phyloP scores from a whole-genome alignment of 2,888 invertebrate species.

The Omphaloscelis lunosa region DNA sequence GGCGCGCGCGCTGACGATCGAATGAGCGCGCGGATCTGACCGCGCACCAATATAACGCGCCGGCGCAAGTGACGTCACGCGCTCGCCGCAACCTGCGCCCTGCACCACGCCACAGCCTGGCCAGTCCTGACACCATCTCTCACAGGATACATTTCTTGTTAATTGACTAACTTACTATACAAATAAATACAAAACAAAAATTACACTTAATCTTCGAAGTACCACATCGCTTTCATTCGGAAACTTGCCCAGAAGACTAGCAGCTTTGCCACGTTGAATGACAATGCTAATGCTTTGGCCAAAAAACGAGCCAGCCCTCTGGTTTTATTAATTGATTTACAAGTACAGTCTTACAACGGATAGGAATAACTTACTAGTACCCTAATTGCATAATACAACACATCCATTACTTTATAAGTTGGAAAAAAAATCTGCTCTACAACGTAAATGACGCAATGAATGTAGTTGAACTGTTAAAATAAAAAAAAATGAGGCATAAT shows the following conservation, averaged over 20 bases:
- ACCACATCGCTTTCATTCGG: not conserved
- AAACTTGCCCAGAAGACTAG: not conserved
- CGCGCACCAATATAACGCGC: constrained; percentile 78
- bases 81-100: constrained; percentile 59
- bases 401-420: no score
- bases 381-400: no score
- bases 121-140: not conserved
- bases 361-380: not conserved
- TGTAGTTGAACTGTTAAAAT: no score
- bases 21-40: constrained; percentile 79
- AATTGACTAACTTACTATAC: not conserved
- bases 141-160: not conserved
- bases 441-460: no score
- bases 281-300: not conserved
- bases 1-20: constrained; percentile 79
- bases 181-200: not conserved
- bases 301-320: no score
- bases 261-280: not conserved
- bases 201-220: not conserved
- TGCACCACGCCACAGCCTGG: constrained; percentile 42
- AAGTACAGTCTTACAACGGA: not conserved
- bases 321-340: no score
- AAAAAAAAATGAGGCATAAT: no score
- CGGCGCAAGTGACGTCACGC: constrained; percentile 76
- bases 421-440: no score